phyloP scores from a whole-genome alignment of 2,113 vertebrate species.

The Cariama cristata region DNA sequence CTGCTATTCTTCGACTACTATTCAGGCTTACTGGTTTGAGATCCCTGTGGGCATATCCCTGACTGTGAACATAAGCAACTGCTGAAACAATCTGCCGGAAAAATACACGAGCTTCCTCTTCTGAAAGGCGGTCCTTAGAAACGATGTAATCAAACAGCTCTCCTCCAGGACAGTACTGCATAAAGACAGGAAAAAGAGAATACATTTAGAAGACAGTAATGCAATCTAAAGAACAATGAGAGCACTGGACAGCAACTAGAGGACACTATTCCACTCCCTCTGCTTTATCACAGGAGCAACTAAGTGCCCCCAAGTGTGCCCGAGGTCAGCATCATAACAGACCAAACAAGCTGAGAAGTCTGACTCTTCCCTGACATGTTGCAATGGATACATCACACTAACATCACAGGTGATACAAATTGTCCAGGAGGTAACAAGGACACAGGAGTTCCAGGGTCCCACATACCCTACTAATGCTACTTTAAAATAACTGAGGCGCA shows the following conservation, averaged over 20 bases:
- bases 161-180: conserved; percentile 93
- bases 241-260: not conserved
- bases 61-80: conserved; percentile 91
- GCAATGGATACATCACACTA: too few species aligned
- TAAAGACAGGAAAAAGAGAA: not conserved
- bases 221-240: fast-evolving
- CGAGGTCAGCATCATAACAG: not conserved
- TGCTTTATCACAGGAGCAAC: fast-evolving
- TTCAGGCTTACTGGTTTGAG: conserved; percentile 88
- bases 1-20: not conserved
- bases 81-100: conserved; percentile 95
- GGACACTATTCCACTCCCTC: not conserved
- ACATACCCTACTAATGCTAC: fast-evolving
- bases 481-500: not conserved
- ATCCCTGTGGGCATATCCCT: conserved; percentile 94
- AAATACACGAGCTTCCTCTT: conserved; percentile 90
- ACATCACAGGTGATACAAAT: fast-evolving
- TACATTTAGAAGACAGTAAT: not conserved
- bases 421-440: not conserved
- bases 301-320: fast-evolving
- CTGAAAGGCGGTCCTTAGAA: conserved; percentile 89
- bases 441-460: fast-evolving
- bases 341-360: not conserved
- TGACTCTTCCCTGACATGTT: fast-evolving
- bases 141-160: conserved; percentile 97